Base-by-base conservation (phyloP, 1,140 invertebrate genomes). In the Tribolium madens region DNA sequence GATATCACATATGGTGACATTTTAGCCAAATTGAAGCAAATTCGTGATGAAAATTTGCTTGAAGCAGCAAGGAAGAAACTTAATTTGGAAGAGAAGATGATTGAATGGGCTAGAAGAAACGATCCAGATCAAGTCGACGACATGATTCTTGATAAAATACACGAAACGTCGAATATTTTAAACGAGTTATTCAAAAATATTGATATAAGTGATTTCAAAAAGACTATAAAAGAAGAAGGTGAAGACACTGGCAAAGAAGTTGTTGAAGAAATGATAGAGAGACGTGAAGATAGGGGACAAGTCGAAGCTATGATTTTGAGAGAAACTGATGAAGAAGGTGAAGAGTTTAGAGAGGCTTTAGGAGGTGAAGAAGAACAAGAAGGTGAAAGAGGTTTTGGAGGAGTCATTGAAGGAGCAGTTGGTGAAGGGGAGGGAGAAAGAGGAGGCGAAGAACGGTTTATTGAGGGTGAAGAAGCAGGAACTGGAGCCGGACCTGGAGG, bases 41-140 rank as follows among this genome's bases (percentile, higher is more conserved):
- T 80, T 1, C 33, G 31, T 9, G 52, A 73, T 26, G 18, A 36
- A 1, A 31, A 21, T 10, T 36, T 48, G 10, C 10, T 70, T 1
- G 42, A 76, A 68, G 7, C 12, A 15, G 6, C 70, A 10, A 18
- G 21, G 48, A 15, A 68, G 31, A 77, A 73, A 31, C 18, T 75
- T 4, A 21, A 70, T 14, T 31, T 83, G 48, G 81, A 82, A 60
- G 60, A 83, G 26, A 73, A 77, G 42, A 78, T 83, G 71, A 77
- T 78, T 3, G 76, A 81, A 12, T 83, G 83, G 83, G 80, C 78
- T 0, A 74, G 76, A 47, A 33, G 72, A 12, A 81, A 78, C 42
- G 76, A 76, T n/a, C 79, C 80, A 1, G 76, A 81, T 10, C 50
- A 81, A n/a, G 79, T 83, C 5, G 68, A 82, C 42, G 76, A 80